These are phyloP conservation scores for Todiramphus saurophagus DNA, from an alignment of 2,113 vertebrate species.

Conservation along the genomic window DNA sequence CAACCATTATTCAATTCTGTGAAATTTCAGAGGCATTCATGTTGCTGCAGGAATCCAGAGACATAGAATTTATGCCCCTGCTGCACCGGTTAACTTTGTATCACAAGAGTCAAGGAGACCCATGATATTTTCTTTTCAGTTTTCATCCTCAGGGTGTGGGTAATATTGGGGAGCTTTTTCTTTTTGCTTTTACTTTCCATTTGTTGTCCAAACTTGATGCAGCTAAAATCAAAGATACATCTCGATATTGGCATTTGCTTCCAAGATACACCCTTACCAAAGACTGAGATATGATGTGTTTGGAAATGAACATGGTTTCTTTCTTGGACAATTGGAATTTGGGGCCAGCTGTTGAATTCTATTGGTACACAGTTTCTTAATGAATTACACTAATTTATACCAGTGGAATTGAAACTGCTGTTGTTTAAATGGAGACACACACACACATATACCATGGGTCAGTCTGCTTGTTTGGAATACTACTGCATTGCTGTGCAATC, in stretches of 20 bases:
- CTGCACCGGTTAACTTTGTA: neutral
- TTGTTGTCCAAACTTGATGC: neutral
- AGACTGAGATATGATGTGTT: neutral
- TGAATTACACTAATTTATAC: neutral
- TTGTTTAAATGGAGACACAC: neutral
- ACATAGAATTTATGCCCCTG: neutral
- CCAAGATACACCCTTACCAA: neutral
- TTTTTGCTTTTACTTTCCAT: neutral
- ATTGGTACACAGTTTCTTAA: neutral
- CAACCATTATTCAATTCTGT: neutral
- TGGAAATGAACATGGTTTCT: neutral
- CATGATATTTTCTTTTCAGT: neutral
- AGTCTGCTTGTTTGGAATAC: neutral
- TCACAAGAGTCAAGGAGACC: neutral
- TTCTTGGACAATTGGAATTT: neutral
- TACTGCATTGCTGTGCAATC: neutral
- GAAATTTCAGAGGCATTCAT: neutral
- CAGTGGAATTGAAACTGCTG: neutral
- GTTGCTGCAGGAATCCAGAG: neutral
- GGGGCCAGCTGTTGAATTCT: neutral
- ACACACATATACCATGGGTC: neutral
- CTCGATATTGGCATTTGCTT: neutral
- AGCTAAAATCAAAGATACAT: neutral
- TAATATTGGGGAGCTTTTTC: neutral
- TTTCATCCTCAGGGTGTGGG: neutral